Conservation (phyloP, 2,888 invertebrate genomes). For the Lithosia quadra region DNA sequence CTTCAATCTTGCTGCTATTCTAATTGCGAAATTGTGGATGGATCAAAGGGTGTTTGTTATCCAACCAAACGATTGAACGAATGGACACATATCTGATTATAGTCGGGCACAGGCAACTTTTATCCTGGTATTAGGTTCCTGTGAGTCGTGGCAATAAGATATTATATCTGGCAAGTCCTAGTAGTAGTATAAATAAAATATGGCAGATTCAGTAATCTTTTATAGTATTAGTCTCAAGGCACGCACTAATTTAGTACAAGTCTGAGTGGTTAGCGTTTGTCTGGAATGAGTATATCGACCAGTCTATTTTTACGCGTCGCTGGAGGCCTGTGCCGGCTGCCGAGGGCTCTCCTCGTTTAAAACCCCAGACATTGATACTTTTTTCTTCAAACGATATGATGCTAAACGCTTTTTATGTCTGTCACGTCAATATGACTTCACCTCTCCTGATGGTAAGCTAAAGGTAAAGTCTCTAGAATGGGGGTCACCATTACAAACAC, state of each 20-base stretch:
- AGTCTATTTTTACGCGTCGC: slow-evolving; percentile 63
- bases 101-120: background rate
- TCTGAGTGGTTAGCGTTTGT: slow-evolving; percentile 21
- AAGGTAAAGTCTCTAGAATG: no score
- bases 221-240: background rate
- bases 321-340: slow-evolving; percentile 35
- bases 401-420: no score
- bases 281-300: slow-evolving; percentile 61
- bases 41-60: background rate
- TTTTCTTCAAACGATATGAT: background rate
- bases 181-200: no score
- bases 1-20: background rate
- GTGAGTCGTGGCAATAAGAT: background rate
- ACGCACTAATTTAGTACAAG: slow-evolving; percentile 8
- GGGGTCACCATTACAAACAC: no score
- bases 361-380: slow-evolving; percentile 14
- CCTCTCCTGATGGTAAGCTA: no score
- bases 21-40: no score
- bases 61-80: no score
- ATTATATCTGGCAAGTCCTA: no score
- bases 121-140: background rate
- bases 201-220: background rate
- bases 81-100: no score
- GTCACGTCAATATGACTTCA: no score
- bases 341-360: slow-evolving; percentile 35